These are phyloP conservation scores for Leptinotarsa tumamoca DNA, from an alignment of 2,888 invertebrate genomes.

Conservation along the genomic window DNA sequence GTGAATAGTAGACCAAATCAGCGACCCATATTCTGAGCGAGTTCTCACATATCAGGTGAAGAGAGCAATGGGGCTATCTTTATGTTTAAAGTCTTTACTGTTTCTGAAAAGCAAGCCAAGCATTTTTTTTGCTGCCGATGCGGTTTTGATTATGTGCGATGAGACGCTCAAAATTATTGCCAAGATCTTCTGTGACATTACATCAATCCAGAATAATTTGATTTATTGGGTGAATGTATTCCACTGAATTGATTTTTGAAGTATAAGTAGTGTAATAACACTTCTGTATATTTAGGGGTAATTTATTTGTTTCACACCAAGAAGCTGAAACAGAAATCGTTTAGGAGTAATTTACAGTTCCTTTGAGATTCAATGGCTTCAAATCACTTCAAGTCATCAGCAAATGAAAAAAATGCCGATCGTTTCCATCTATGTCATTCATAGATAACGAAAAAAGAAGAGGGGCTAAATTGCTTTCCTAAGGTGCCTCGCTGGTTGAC, in stretches of 20 bases:
- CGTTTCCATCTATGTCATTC: neutral
- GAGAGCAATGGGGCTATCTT: neutral
- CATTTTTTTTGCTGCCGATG: neutral
- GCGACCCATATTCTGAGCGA: too few species aligned
- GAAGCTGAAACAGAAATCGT: neutral
- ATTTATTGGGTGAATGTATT: neutral
- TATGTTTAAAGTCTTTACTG: neutral
- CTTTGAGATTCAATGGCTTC: too few species aligned
- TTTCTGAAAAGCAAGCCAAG: neutral
- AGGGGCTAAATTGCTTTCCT: neutral
- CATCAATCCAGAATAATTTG: neutral
- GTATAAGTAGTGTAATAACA: conserved; percentile 15
- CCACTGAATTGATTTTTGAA: too few species aligned
- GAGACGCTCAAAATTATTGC: neutral
- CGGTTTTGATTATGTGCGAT: neutral
- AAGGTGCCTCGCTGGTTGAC: neutral
- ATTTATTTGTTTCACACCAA: too few species aligned
- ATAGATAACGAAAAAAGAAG: conserved; percentile 10
- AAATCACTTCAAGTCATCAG: neutral
- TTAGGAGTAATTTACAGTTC: too few species aligned
- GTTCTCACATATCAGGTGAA: neutral
- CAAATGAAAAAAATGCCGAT: neutral
- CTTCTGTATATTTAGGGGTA: neutral
- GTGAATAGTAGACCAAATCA: too few species aligned
- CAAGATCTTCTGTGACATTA: neutral